phyloP scores from a whole-genome alignment of 64 coral and sea anemone genomes.

The Cladopsammia gracilis region DNA sequence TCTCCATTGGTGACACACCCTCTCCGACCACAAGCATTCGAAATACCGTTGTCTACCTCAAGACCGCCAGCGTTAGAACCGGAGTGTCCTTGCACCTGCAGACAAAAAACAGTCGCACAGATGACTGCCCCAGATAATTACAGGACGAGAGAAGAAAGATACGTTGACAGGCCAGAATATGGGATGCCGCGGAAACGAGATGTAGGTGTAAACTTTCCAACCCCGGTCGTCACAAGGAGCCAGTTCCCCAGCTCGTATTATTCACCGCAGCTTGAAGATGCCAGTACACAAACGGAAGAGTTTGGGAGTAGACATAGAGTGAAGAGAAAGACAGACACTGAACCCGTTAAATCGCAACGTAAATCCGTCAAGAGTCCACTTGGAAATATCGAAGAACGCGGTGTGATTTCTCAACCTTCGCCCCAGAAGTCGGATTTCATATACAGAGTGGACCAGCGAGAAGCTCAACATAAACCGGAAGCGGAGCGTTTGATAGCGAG shows the following conservation, averaged over 20 bases:
- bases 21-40: not conserved
- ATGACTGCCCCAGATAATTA: not conserved
- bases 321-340: not conserved
- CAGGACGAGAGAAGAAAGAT: not conserved
- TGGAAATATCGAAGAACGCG: conserved; percentile 14
- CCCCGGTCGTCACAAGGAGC: conserved; percentile 12
- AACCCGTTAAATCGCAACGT: not conserved
- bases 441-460: conserved; percentile 2
- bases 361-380: not conserved
- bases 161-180: not conserved
- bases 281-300: conserved; percentile 21
- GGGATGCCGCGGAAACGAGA: conserved; percentile 18
- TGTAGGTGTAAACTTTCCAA: conserved; percentile 63
- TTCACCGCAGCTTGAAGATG: conserved; percentile 10
- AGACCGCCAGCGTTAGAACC: not conserved
- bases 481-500: conserved; percentile 33
- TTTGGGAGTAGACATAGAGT: not conserved
- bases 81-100: conserved; percentile 36
- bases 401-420: conserved; percentile 36
- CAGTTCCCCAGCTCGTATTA: not conserved
- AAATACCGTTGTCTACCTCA: not conserved
- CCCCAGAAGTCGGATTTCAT: conserved; percentile 10
- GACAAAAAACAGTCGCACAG: not conserved
- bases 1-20: not conserved
- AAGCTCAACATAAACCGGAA: conserved; percentile 11